A percentile compares a stretch with the other conserved stretches of the same genome.
phyloP scores from a whole-genome alignment of 2,113 vertebrate genomes.

The Chloropsis hardwickii region DNA sequence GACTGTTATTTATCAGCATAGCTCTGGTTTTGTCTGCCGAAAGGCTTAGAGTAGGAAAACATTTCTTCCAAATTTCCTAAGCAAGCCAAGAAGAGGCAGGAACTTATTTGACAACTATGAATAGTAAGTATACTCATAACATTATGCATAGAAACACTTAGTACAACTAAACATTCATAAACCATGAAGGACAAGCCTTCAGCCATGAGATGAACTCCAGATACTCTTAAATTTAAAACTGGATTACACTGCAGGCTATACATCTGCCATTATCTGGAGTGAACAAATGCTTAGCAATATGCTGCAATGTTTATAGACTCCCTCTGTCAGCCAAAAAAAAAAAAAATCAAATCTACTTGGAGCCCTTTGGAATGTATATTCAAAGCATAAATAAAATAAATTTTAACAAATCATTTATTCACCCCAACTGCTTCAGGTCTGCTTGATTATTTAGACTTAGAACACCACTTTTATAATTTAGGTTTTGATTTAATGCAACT shows the following conservation, averaged over 20 bases:
- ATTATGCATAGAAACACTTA: background rate
- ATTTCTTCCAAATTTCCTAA: background rate
- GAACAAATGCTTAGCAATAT: conserved; percentile 52
- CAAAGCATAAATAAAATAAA: background rate
- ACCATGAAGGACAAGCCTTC: conserved; percentile 61
- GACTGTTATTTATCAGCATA: background rate
- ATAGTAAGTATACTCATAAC: background rate
- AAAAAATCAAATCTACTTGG: background rate
- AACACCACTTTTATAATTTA: background rate
- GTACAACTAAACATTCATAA: conserved; percentile 40
- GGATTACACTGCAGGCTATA: conserved; percentile 36
- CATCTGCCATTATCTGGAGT: conserved; percentile 27
- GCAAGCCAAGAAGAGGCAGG: background rate
- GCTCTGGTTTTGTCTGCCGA: background rate
- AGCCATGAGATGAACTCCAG: background rate
- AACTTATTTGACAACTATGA: background rate
- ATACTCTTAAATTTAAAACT: background rate
- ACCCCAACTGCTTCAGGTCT: background rate
- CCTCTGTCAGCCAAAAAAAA: background rate
- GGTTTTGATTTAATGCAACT: background rate
- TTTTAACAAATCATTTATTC: background rate
- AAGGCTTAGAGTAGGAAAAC: background rate
- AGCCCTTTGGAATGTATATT: background rate
- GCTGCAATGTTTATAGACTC: background rate
- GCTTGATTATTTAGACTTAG: background rate